Evolutionary conservation across 2,113 vertebrate genomes (phyloP), one percentile per base, ranked within the genome.

Genomic region (Rutilus rutilus): DNA sequence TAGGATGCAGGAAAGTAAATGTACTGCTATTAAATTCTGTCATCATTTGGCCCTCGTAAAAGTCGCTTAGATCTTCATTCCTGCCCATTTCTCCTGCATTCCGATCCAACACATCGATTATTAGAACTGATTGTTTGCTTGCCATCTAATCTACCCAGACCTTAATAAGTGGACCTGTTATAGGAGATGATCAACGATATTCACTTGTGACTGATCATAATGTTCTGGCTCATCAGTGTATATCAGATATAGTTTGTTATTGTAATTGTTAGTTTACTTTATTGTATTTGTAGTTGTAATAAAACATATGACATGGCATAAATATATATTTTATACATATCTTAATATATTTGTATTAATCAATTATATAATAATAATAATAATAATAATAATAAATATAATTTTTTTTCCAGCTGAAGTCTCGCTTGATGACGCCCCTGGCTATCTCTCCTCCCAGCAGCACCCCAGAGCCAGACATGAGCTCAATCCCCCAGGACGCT

Each of bases 391-490:
- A 27, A 64, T 8, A 81, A 1, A 19, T n/a, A 0, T 10, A 69
- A n/a, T n/a, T 3, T 81, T 69, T 85, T 78, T 92, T 92, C 90
- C 91, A 99, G 97, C 95, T 98, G 93, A 98, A 98, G 93, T 94
- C 97, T 87, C 96, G 94, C 50, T 93, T 96, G 93, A 97, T 97
- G 96, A 96, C 96, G 65, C 95, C 97, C 25, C 90, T 97, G 91
- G 96, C 95, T 59, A 94, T 96, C 91, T 98, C 96, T 57, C 96
- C 97, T 0, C 97, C 96, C 0, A 92, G 95, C 91, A 97, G 97
- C 90, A 98, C 96, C 0, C 97, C 97, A 0, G 97, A 98, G 90
- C 97, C 97, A 0, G 97, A 98, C 90, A 95, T 97, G 92, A 97
- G 97, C 83, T 97, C 97, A 39, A 95, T 98, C 42, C 42, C 42